phyloP scores from a whole-genome alignment of 2,797 vertebrate genomes.

The Enteromius mattozi region DNA sequence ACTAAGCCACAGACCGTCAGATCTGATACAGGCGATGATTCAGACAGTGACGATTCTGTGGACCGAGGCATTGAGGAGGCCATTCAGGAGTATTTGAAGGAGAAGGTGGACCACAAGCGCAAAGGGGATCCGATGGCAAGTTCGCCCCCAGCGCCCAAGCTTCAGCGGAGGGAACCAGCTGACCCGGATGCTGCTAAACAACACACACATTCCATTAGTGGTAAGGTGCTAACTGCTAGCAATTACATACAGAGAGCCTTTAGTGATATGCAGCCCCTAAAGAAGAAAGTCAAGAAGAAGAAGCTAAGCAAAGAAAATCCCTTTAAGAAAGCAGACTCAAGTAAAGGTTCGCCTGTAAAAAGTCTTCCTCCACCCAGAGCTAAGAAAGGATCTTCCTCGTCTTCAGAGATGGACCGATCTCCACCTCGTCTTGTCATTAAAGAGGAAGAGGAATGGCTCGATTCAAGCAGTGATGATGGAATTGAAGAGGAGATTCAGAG shows the following conservation, averaged over 20 bases:
- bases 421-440: constrained; percentile 59
- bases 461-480: constrained; percentile 84
- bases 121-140: constrained; percentile 69
- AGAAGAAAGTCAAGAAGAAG: constrained; percentile 74
- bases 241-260: constrained; percentile 68
- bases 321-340: constrained; percentile 63
- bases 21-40: constrained; percentile 75
- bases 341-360: constrained; percentile 58
- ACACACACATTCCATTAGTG: constrained; percentile 63
- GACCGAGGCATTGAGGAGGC: constrained; percentile 95
- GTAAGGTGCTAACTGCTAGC: constrained; percentile 67
- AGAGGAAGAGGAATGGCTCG: constrained; percentile 67
- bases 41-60: constrained; percentile 94
- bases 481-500: constrained; percentile 87
- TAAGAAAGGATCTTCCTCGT: constrained; percentile 57
- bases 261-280: constrained; percentile 61
- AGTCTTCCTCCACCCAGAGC: constrained; percentile 53
- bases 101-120: constrained; percentile 80
- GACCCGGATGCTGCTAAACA: constrained; percentile 67
- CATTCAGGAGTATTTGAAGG: constrained; percentile 92
- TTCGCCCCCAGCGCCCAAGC: constrained; percentile 67
- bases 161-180: constrained; percentile 65
- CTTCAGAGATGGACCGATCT: constrained; percentile 57
- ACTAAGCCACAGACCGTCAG: constrained; percentile 51
- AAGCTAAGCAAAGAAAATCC: constrained; percentile 64